Evolutionary conservation across 2,113 vertebrate species (phyloP).

Genomic region (Rhombomys opimus): DNA sequence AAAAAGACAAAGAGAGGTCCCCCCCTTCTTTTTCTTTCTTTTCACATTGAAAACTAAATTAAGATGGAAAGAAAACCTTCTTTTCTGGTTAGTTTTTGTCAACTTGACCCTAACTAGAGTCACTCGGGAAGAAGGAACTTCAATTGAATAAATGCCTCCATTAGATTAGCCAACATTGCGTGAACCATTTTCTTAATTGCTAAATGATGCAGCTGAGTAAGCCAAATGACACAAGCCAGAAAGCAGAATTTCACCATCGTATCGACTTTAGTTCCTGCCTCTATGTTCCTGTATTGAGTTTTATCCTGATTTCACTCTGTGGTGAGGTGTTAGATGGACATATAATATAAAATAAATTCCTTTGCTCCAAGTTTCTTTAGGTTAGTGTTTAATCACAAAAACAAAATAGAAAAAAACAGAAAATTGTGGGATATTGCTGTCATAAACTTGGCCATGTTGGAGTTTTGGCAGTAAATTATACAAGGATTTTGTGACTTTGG

Average conservation of each 20-base stretch:
- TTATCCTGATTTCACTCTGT: not conserved
- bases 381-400: not conserved
- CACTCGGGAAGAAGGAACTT: not conserved
- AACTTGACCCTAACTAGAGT: not conserved
- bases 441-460: not conserved
- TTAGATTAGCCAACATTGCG: not conserved
- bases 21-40: not conserved
- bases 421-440: not conserved
- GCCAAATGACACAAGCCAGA: not conserved
- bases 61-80: not conserved
- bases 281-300: not conserved
- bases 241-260: not conserved
- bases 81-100: not conserved
- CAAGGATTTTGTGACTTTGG: not conserved
- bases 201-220: not conserved
- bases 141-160: not conserved
- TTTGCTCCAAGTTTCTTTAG: not conserved
- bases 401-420: not conserved
- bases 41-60: slow-evolving; percentile 36
- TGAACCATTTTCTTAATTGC: not conserved
- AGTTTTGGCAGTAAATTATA: not conserved
- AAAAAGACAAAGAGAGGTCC: not conserved
- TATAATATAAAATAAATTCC: not conserved
- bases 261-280: not conserved
- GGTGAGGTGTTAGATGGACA: not conserved